A percentile compares a stretch with the other conserved stretches of the same genome.
These are phyloP conservation scores for Candoia aspera DNA, from an alignment of 2,113 vertebrate species.

Conservation along the genomic window DNA sequence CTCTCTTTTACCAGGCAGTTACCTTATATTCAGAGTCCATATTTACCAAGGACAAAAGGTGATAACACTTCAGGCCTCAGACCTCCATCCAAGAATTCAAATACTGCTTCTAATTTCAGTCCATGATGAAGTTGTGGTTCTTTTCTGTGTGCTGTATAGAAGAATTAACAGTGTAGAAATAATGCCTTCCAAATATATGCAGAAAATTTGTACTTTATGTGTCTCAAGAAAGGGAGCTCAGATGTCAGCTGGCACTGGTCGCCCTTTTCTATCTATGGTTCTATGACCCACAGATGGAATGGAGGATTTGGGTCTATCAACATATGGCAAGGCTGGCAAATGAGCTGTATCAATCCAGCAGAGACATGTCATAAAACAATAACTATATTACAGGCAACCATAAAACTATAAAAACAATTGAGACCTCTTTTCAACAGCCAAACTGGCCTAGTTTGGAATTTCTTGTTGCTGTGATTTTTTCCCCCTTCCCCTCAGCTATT, in stretches of 20 bases:
- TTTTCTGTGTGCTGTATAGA: not conserved
- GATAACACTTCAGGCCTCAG: not conserved
- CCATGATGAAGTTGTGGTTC: not conserved
- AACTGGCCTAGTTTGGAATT: not conserved
- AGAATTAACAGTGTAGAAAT: not conserved
- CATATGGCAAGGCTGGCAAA: conserved; percentile 18
- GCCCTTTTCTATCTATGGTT: not conserved
- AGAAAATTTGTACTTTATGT: not conserved
- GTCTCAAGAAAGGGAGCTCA: not conserved
- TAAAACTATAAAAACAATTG: conserved; percentile 9
- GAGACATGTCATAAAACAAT: not conserved
- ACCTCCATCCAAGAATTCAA: not conserved
- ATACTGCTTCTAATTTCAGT: not conserved
- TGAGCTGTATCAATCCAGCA: not conserved
- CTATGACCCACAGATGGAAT: not conserved
- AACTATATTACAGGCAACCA: not conserved
- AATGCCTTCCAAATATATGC: not conserved
- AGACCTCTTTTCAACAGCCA: not conserved
- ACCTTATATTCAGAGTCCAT: not conserved
- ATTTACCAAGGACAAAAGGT: not conserved
- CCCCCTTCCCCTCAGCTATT: not conserved
- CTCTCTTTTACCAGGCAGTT: not conserved
- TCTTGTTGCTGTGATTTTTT: not conserved
- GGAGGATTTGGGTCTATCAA: not conserved
- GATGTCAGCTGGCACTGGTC: not conserved